Conservation (phyloP, 2,113 vertebrate genomes). For the Pelecanus crispus region DNA sequence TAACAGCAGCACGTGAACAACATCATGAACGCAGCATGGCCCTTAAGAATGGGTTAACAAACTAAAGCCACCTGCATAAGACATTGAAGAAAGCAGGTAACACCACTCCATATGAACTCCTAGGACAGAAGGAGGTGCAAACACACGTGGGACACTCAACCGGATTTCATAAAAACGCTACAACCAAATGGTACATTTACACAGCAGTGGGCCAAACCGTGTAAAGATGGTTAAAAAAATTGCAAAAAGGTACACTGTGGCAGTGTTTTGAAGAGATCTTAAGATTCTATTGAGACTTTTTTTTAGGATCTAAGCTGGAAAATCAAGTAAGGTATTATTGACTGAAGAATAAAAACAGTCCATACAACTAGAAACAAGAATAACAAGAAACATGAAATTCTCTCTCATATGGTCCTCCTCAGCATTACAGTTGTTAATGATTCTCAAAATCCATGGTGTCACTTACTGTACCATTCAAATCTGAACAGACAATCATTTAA, state of each 20-base stretch:
- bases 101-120: neutral
- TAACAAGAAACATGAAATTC: neutral
- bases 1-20: neutral
- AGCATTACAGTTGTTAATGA: neutral
- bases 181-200: neutral
- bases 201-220: neutral
- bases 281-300: neutral
- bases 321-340: neutral
- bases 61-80: neutral
- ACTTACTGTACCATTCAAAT: neutral
- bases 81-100: neutral
- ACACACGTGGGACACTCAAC: accelerated
- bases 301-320: neutral
- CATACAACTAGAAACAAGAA: neutral
- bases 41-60: neutral
- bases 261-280: neutral
- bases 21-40: accelerated
- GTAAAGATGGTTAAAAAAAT: neutral
- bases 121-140: neutral
- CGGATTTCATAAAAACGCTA: neutral
- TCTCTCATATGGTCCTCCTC: neutral
- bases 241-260: neutral
- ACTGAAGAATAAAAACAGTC: neutral
- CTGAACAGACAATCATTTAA: neutral
- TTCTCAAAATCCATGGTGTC: neutral